Conservation (phyloP, 2,113 vertebrate genomes). For the Erythrocebus patas region DNA sequence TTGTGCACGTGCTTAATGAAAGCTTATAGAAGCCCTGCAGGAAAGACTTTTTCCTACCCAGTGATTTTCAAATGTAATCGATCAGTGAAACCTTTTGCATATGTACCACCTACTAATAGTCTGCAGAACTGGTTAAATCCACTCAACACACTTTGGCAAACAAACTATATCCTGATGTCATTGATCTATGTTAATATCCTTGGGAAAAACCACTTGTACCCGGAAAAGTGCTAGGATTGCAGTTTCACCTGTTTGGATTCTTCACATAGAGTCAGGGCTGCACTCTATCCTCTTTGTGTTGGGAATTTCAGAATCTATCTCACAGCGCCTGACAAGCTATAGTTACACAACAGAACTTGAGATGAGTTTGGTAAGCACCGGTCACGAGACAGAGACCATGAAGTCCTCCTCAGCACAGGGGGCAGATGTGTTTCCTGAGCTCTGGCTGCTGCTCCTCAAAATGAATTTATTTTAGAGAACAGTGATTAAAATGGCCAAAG, state of each 20-base stretch:
- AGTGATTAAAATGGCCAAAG: slow-evolving; percentile 33
- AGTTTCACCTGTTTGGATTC: not conserved
- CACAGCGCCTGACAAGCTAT: no score
- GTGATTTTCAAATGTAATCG: not conserved
- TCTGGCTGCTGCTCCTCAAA: not conserved
- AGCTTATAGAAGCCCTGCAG: not conserved
- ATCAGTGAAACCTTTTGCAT: not conserved
- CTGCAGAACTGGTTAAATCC: not conserved
- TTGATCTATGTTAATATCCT: not conserved
- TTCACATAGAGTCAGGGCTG: not conserved
- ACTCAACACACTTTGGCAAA: not conserved
- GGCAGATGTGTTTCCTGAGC: not conserved
- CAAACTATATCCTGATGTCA: not conserved
- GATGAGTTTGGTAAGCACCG: not conserved
- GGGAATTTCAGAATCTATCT: not conserved
- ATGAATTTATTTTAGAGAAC: slow-evolving; percentile 36
- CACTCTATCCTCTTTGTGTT: not conserved
- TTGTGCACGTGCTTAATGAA: not conserved
- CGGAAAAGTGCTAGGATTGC: not conserved
- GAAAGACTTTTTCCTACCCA: not conserved
- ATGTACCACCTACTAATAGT: not conserved
- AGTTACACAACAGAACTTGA: not conserved
- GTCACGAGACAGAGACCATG: not conserved
- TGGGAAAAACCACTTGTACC: not conserved
- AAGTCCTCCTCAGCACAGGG: not conserved